These are phyloP conservation scores for Athalia rosae DNA, from an alignment of 2,888 invertebrate genomes.

Conservation along the genomic window DNA sequence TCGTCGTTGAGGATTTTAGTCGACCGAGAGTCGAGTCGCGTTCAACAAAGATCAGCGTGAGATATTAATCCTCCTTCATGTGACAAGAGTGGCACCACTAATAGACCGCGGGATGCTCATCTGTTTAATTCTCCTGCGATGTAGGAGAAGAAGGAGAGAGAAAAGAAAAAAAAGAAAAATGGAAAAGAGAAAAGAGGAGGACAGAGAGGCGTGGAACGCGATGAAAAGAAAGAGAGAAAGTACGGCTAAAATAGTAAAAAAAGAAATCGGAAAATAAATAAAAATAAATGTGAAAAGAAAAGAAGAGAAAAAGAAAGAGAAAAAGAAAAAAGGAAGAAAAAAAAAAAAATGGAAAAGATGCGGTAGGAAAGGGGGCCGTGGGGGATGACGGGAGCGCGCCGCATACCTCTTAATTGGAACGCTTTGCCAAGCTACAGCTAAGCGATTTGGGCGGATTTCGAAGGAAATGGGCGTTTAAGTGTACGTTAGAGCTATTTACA, in stretches of 20 bases:
- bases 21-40: constrained; percentile 11
- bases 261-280: constrained; percentile 44
- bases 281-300: constrained; percentile 47
- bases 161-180: constrained; percentile 42
- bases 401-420: constrained; percentile 74
- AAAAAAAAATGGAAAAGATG: constrained; percentile 35
- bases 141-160: constrained; percentile 38
- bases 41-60: constrained; percentile 53
- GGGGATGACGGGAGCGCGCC: constrained; percentile 66
- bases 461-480: constrained; percentile 71
- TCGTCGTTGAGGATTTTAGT: not conserved
- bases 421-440: constrained; percentile 59
- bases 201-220: constrained; percentile 38
- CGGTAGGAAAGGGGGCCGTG: constrained; percentile 56
- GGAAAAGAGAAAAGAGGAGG: constrained; percentile 41
- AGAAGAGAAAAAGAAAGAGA: constrained; percentile 50
- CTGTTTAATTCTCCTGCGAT: constrained; percentile 58
- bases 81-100: constrained; percentile 67
- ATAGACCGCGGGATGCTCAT: constrained; percentile 70
- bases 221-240: constrained; percentile 44
- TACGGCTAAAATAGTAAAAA: constrained; percentile 45
- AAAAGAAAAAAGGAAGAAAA: constrained; percentile 40
- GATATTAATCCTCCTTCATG: constrained; percentile 68
- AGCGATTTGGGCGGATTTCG: constrained; percentile 72
- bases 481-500: constrained; percentile 63